phyloP scores from a whole-genome alignment of 2,113 vertebrate genomes.

The Isurus oxyrinchus region DNA sequence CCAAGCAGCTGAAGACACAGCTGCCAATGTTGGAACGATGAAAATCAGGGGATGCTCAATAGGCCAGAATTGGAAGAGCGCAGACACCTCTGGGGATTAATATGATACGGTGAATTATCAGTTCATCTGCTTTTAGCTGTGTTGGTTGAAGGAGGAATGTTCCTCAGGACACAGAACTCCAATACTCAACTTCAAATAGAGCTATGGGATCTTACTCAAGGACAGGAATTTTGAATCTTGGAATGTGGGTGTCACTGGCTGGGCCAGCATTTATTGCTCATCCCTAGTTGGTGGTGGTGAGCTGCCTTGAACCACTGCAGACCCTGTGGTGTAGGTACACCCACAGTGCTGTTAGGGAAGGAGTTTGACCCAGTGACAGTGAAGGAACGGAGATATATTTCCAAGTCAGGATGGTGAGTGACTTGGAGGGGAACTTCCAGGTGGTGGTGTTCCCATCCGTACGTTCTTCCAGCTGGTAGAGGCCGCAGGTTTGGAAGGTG shows the following conservation, averaged over 20 bases:
- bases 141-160: neutral
- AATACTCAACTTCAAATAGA: neutral
- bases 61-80: neutral
- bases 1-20: neutral
- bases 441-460: neutral
- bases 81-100: neutral
- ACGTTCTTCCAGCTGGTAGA: neutral
- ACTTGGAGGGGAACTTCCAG: neutral
- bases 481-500: neutral
- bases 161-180: neutral
- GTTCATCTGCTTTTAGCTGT: neutral
- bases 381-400: neutral
- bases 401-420: neutral
- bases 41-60: neutral
- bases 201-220: neutral
- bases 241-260: neutral
- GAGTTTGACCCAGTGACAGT: neutral
- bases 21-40: neutral
- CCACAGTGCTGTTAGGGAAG: neutral
- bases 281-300: neutral
- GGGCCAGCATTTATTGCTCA: neutral
- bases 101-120: neutral
- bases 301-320: neutral
- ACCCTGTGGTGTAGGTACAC: neutral
- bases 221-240: neutral